A percentile compares a stretch with the other conserved stretches of the same genome.
phyloP scores from a whole-genome alignment of 2,797 vertebrate species.

The Botia almorhae region DNA sequence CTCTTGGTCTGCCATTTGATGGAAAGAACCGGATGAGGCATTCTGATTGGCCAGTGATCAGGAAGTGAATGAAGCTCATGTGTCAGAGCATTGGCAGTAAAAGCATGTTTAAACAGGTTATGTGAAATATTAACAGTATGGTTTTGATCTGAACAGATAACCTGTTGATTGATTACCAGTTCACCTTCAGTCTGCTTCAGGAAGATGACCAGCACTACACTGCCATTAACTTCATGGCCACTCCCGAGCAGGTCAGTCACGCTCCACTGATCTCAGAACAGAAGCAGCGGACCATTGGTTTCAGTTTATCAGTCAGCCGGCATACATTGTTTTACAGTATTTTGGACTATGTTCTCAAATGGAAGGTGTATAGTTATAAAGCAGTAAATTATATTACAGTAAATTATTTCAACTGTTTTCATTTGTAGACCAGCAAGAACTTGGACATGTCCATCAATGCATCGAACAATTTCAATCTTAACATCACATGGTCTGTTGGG shows the following conservation, averaged over 20 bases:
- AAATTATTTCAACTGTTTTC: not conserved
- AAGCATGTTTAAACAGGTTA: not conserved
- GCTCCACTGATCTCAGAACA: not conserved
- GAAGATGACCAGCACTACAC: conserved; percentile 98
- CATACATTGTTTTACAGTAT: too few species aligned
- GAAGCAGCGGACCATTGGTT: not conserved
- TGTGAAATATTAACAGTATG: conserved; percentile 11
- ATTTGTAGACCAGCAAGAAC: conserved; percentile 93
- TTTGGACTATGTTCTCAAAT: not conserved
- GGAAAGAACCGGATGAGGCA: not conserved
- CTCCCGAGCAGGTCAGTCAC: conserved; percentile 90
- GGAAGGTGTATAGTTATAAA: conserved; percentile 16
- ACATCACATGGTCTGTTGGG: conserved; percentile 97
- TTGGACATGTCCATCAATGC: conserved; percentile 99
- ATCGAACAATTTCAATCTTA: conserved; percentile 99
- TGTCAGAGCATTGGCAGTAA: conserved; percentile 21
- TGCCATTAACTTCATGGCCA: conserved; percentile 99
- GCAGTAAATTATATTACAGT: not conserved
- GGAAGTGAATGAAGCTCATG: not conserved
- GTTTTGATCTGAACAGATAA: conserved; percentile 82
- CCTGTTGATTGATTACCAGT: conserved; percentile 98
- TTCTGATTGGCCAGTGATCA: not conserved
- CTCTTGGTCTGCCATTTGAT: not conserved
- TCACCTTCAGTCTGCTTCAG: conserved; percentile 97
- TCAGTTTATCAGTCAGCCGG: not conserved